Percentiles rank a stretch among this genome's conserved stretches.
Evolutionary conservation across 2,113 vertebrate genomes (phyloP).

Genomic region (Loxodonta africana): DNA sequence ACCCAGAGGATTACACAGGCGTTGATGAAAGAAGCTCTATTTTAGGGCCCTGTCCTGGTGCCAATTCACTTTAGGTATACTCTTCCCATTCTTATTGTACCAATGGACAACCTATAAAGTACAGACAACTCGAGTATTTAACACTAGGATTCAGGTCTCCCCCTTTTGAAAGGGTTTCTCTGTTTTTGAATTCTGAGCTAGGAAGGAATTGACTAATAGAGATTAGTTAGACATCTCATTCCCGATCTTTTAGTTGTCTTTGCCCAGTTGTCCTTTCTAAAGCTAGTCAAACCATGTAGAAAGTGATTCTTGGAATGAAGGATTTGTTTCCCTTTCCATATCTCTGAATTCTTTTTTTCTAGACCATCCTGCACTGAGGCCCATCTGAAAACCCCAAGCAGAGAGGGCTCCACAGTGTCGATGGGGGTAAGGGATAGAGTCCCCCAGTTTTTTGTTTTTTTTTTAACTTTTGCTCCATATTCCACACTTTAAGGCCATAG

Average conservation of each 20-base stretch:
- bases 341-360: slow-evolving; percentile 47
- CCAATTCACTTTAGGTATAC: slow-evolving; percentile 30
- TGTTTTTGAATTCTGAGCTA: slow-evolving; percentile 20
- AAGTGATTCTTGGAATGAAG: slow-evolving; percentile 1
- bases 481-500: neutral
- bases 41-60: neutral
- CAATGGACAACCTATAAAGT: neutral
- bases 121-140: neutral
- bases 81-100: slow-evolving; percentile 25
- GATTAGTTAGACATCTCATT: neutral
- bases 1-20: neutral
- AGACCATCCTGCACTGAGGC: neutral
- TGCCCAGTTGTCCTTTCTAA: neutral
- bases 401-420: neutral
- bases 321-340: slow-evolving; percentile 33
- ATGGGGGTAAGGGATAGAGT: slow-evolving; percentile 9
- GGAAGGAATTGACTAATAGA: neutral
- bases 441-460: neutral
- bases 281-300: slow-evolving; percentile 10
- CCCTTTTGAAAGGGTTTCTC: slow-evolving; percentile 40
- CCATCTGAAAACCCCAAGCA: slow-evolving; percentile 33
- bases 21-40: neutral
- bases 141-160: neutral
- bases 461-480: neutral
- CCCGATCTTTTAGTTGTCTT: neutral